A percentile compares a stretch with the other conserved stretches of the same genome.
Evolutionary conservation across 2,888 invertebrate species (phyloP).

Genomic region (Pimpla rufipes): DNA sequence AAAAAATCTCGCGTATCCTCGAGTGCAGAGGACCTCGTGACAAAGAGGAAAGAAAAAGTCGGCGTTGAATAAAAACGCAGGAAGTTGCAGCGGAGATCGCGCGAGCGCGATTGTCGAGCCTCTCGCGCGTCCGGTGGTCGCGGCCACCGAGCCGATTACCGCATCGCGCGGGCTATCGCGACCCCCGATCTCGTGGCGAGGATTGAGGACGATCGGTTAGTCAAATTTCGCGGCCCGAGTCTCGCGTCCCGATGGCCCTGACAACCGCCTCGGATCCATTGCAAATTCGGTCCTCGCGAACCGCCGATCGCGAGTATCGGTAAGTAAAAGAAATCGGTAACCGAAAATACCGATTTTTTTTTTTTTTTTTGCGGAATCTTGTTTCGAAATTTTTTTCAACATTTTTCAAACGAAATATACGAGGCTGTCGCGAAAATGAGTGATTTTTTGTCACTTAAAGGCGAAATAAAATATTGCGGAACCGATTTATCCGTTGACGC

Average conservation of each 20-base stretch:
- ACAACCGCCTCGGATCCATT: slow-evolving; percentile 42
- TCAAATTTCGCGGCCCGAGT: slow-evolving; percentile 57
- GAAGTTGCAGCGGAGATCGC: slow-evolving; percentile 50
- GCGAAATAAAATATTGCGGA: no score
- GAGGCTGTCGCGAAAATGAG: no score
- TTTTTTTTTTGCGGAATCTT: no score
- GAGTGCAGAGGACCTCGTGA: background rate
- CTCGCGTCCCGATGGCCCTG: slow-evolving; percentile 52
- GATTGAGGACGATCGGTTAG: slow-evolving; percentile 66
- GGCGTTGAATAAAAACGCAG: slow-evolving; percentile 62
- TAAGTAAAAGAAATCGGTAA: background rate
- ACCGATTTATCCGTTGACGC: no score
- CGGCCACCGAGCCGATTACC: slow-evolving; percentile 39
- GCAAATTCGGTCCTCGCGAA: slow-evolving; percentile 41
- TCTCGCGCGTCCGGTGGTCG: slow-evolving; percentile 21
- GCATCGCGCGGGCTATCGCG: background rate
- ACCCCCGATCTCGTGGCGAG: slow-evolving; percentile 11
- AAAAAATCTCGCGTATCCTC: background rate
- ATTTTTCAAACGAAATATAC: no score
- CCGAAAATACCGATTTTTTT: background rate
- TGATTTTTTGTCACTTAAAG: no score
- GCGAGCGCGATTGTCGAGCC: slow-evolving; percentile 17
- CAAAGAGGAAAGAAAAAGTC: slow-evolving; percentile 29
- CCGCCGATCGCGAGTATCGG: background rate
- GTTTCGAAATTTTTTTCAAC: no score